phyloP scores from a whole-genome alignment of 1,140 invertebrate genomes.

The Phthorimaea operculella region DNA sequence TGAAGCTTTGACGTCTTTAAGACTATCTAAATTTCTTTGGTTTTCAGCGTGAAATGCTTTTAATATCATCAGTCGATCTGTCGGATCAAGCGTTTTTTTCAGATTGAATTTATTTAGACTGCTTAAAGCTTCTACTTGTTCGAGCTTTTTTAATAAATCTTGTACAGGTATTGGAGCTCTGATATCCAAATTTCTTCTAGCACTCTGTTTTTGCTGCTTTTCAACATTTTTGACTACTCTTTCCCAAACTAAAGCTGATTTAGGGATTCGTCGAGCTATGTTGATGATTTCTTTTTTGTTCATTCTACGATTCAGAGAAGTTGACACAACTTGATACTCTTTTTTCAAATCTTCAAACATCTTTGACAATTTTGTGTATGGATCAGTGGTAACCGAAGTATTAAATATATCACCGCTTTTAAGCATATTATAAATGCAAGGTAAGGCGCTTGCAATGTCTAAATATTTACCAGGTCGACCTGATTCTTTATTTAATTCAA shows the following conservation, averaged over 20 bases:
- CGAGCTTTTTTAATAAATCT: constrained; percentile 34
- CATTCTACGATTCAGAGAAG: constrained; percentile 24
- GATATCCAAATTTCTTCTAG: constrained; percentile 23
- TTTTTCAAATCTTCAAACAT: constrained; percentile 39
- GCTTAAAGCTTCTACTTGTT: constrained; percentile 28
- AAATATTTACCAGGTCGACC: constrained; percentile 25
- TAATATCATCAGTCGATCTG: constrained; percentile 35
- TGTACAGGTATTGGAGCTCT: constrained; percentile 27
- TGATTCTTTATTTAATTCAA: constrained; percentile 38
- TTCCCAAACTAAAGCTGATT: constrained; percentile 45
- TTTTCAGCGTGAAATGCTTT: constrained; percentile 38
- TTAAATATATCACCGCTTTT: constrained; percentile 28
- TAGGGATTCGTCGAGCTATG: constrained; percentile 19
- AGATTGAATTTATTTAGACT: constrained; percentile 17
- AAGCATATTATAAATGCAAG: constrained; percentile 49
- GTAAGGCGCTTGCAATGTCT: constrained; percentile 38
- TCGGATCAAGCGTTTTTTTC: constrained; percentile 38
- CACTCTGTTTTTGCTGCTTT: constrained; percentile 16
- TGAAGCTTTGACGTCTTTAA: constrained; percentile 32
- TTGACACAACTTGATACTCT: constrained; percentile 20
- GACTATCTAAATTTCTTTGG: constrained; percentile 22
- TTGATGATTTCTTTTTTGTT: constrained; percentile 8
- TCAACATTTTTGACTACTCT: constrained; percentile 40
- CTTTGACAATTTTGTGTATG: constrained; percentile 17
- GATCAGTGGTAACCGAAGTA: constrained; percentile 13